These are phyloP conservation scores for Tethya wilhelma DNA, from an alignment of 37 sponge, comb jelly and placozoan species.

Conservation along the genomic window DNA sequence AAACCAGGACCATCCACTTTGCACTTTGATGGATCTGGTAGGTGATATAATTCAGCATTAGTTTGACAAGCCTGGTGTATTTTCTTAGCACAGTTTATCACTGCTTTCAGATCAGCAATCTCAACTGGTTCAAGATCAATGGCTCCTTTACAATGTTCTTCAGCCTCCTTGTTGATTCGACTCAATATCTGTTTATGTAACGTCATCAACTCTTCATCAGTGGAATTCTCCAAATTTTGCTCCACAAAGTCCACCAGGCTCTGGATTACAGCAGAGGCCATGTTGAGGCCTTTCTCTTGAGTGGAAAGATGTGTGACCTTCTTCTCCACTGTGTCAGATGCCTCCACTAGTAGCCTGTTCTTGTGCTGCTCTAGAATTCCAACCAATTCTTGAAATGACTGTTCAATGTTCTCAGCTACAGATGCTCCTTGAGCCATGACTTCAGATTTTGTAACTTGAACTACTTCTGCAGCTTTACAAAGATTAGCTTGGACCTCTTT, in stretches of 20 bases:
- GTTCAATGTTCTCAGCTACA: conserved; percentile 6
- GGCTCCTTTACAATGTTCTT: neutral
- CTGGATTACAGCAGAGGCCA: neutral
- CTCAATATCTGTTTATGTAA: neutral
- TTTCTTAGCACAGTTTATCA: conserved; percentile 1
- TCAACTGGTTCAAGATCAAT: neutral
- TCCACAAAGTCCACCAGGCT: conserved; percentile 12
- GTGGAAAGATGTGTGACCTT: neutral
- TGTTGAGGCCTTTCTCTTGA: neutral
- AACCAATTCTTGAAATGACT: conserved; percentile 19
- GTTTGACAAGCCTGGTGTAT: conserved; percentile 1
- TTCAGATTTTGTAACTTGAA: neutral
- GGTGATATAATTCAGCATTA: neutral
- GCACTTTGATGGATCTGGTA: neutral
- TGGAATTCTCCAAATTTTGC: neutral
- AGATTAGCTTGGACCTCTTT: neutral
- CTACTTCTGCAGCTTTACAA: neutral
- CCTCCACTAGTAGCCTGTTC: conserved; percentile 15
- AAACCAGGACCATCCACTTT: neutral
- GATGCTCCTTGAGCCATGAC: conserved; percentile 4
- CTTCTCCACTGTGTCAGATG: neutral
- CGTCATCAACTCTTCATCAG: conserved; percentile 18
- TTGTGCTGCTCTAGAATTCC: conserved; percentile 11
- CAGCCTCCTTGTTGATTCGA: neutral
- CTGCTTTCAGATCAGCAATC: neutral